Evolutionary conservation across 2,797 vertebrate species (phyloP), one percentile per base, ranked within the genome.

Genomic region (Zalophus californianus): DNA sequence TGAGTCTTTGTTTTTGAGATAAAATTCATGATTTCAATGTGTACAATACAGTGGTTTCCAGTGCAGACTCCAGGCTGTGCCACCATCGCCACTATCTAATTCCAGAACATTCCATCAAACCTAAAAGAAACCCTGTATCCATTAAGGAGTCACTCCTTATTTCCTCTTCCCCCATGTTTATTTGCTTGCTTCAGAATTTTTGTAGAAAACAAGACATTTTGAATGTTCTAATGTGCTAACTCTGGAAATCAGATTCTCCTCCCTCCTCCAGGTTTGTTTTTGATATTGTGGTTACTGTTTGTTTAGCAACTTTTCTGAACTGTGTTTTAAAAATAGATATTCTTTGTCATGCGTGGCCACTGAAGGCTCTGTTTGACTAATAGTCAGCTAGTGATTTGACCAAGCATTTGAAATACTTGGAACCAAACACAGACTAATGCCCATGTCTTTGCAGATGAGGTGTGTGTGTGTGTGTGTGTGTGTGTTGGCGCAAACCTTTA

Each of bases 31-130:
- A 1, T 73, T 88, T 84, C 0, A 70, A 77, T 18, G 21, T 78
- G 38, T 78, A 52, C 27, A 50, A 18, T 56, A 73, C 20, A 35
- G 4, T 41, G 52, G 32, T 68, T 90, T 89, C 80, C 15, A 52
- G 11, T 20, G 27, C 32, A 68, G 48, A 41, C 25, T 60, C 25
- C 16, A 14, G 58, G 48, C n/a, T 86, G 38, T 38, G 5, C 14
- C 83, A 60, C 15, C 77, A 32, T 38, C 16, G 23, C 25, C 32
- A 14, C 44, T 60, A 13, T 38, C 60, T 75, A 80, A 70, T 91
- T 94, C 52, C 79, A 85, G 85, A 84, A 87, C 64, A 94, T 15
- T 94, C 64, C 66, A 66, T 72, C 29, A 75, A 10, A 25, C 83
- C 41, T 29, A 13, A 66, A 62, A 87, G 58, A 77, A 96, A 32